Percentiles rank a stretch among this genome's conserved stretches.
Evolutionary conservation across 2,113 vertebrate species (phyloP).

Genomic region (Neotragus pygmaeus): DNA sequence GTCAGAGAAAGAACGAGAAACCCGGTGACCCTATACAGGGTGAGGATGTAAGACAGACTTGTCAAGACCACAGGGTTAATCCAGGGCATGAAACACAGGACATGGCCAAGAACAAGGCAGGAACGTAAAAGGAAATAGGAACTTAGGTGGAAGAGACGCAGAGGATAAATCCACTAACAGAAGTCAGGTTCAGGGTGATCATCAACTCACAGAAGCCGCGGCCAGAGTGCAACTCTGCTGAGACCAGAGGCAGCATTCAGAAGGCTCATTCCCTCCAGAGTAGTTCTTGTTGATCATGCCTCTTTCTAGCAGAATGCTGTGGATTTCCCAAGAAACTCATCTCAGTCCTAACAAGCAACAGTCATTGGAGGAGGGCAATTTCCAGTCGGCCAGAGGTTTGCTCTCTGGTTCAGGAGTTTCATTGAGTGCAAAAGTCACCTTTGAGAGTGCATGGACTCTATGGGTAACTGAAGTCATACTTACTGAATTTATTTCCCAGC

Average conservation of each 20-base stretch:
- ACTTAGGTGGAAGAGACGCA: not conserved
- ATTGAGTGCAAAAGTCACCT: not conserved
- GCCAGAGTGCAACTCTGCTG: not conserved
- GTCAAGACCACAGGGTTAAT: not conserved
- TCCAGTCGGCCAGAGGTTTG: not conserved
- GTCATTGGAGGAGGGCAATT: not conserved
- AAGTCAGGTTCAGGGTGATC: not conserved
- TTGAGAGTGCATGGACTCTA: not conserved
- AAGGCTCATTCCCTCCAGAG: not conserved
- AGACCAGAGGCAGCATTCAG: not conserved
- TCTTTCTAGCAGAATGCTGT: not conserved
- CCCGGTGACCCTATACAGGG: not conserved
- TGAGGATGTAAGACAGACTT: not conserved
- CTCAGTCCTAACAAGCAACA: not conserved
- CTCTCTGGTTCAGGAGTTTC: not conserved
- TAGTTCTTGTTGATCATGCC: not conserved
- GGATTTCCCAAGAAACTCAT: not conserved
- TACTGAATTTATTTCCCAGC: not conserved
- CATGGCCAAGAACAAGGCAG: not conserved
- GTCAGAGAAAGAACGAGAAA: not conserved
- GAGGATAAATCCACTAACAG: not conserved
- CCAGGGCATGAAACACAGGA: not conserved
- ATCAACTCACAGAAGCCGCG: not conserved
- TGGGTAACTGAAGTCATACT: not conserved
- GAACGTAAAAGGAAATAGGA: not conserved